Conservation (phyloP, 2,113 vertebrate species). For the Cacatua alba region DNA sequence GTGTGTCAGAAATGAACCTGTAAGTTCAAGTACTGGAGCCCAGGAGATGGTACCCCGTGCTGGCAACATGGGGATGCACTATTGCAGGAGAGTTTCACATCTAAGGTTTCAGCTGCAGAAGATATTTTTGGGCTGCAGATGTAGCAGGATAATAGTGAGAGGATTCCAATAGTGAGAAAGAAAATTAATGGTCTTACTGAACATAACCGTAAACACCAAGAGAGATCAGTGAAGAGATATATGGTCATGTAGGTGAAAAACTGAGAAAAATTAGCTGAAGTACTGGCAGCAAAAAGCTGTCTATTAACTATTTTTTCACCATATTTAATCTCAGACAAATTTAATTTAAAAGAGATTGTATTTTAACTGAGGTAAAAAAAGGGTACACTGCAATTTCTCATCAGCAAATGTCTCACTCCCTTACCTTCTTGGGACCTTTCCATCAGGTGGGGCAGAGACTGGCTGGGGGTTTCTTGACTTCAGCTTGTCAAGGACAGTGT, state of each 20-base stretch:
- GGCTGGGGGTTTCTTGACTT: not conserved
- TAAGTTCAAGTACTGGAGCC: not conserved
- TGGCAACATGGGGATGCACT: fast-evolving
- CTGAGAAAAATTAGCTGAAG: not conserved
- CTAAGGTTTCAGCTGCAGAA: not conserved
- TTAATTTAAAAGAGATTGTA: not conserved
- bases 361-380: not conserved
- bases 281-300: not conserved
- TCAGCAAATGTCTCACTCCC: not conserved
- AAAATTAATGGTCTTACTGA: not conserved
- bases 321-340: not conserved
- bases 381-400: not conserved
- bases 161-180: not conserved
- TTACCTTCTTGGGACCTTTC: not conserved
- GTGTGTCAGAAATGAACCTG: not conserved
- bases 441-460: not conserved
- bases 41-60: not conserved
- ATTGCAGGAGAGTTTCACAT: fast-evolving
- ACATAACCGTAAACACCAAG: not conserved
- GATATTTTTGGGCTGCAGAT: not conserved
- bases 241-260: not conserved
- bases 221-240: not conserved
- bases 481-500: not conserved
- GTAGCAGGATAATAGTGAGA: not conserved
- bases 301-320: not conserved